A percentile compares a stretch with the other conserved stretches of the same genome.
phyloP scores from a whole-genome alignment of 2,888 invertebrate genomes.

The Xanthorhoe spadicearia region DNA sequence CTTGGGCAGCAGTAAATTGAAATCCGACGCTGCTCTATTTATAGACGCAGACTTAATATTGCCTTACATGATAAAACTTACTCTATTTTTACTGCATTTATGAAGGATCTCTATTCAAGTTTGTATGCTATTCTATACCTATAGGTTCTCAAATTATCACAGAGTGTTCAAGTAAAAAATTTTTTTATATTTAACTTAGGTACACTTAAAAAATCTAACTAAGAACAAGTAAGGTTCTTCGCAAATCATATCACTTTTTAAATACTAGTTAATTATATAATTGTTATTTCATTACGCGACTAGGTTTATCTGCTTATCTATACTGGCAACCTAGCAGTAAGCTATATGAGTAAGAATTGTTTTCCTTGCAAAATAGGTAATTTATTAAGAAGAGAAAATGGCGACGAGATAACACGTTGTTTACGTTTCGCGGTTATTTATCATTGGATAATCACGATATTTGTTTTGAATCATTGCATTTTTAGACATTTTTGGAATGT shows the following conservation, averaged over 20 bases:
- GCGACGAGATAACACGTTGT: not conserved
- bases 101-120: not conserved
- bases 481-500: not conserved
- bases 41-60: conserved; percentile 51
- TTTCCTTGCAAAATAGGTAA: not conserved
- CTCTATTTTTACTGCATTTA: conserved; percentile 6
- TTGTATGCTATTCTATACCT: too few species aligned
- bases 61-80: conserved; percentile 37
- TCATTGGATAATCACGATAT: not conserved
- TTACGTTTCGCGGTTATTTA: not conserved
- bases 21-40: conserved; percentile 52
- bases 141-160: not conserved
- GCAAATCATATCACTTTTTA: not conserved
- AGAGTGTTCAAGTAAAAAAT: too few species aligned
- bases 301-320: not conserved
- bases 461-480: not conserved
- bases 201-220: too few species aligned
- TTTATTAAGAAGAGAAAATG: not conserved
- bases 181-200: too few species aligned
- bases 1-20: conserved; percentile 52
- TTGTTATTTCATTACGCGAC: not conserved
- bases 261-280: not conserved
- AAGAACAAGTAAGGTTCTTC: too few species aligned
- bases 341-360: not conserved
- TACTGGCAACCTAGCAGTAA: not conserved